Percentiles rank a stretch among this genome's conserved stretches.
phyloP scores from a whole-genome alignment of 2,113 vertebrate genomes.

The Phalacrocorax pelagicus region DNA sequence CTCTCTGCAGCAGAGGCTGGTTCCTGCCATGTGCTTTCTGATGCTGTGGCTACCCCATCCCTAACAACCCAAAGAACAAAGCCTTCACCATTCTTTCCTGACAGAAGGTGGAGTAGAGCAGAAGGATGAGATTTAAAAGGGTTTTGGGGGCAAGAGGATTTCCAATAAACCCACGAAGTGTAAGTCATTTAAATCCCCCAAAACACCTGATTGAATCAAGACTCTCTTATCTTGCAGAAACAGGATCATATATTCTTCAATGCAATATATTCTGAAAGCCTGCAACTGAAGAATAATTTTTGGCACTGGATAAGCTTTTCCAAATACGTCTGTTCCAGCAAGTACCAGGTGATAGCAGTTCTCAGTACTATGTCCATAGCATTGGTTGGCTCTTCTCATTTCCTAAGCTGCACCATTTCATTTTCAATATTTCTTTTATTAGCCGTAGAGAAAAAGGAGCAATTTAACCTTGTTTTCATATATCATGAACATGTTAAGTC shows the following conservation, averaged over 20 bases:
- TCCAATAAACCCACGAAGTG: neutral
- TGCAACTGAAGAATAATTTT: neutral
- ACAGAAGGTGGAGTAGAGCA: neutral
- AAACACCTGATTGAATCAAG: neutral
- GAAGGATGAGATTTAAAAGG: neutral
- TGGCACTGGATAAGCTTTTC: neutral
- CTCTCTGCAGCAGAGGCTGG: neutral
- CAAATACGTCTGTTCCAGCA: neutral
- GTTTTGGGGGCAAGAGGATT: neutral
- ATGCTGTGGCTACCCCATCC: neutral
- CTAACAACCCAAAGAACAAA: neutral
- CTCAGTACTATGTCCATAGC: neutral
- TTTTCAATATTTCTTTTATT: neutral
- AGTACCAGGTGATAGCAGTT: neutral
- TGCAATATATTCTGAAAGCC: neutral
- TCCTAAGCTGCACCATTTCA: neutral
- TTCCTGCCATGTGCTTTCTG: neutral
- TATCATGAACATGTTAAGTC: neutral
- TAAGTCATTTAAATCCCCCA: neutral
- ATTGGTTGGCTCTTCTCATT: neutral
- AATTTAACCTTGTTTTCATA: constrained; percentile 23
- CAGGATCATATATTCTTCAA: neutral
- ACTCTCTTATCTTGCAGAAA: neutral
- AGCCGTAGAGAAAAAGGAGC: neutral
- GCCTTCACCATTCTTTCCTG: neutral